phyloP scores from a whole-genome alignment of 2,113 vertebrate species.

The Brachionichthys hirsutus region DNA sequence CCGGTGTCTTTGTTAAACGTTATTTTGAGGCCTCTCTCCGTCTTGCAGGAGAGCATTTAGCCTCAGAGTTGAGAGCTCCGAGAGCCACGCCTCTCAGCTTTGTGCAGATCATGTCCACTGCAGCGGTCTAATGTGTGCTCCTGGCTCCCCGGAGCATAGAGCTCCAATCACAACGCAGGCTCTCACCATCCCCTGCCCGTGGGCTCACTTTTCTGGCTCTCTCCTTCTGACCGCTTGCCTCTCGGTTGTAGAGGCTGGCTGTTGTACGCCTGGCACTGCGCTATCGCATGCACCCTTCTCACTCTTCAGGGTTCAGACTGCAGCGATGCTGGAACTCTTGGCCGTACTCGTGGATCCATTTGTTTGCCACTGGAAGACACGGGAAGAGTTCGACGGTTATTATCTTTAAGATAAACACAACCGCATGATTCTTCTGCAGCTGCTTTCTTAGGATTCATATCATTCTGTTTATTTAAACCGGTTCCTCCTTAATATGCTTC shows the following conservation, averaged over 20 bases:
- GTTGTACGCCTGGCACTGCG: slow-evolving; percentile 55
- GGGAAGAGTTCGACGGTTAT: neutral
- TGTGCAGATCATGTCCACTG: slow-evolving; percentile 28
- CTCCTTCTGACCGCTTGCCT: slow-evolving; percentile 35
- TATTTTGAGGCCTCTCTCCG: slow-evolving; percentile 8
- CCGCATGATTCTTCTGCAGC: slow-evolving; percentile 25
- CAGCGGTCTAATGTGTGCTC: slow-evolving; percentile 28
- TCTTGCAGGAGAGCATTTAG: slow-evolving; percentile 36
- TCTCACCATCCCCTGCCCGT: slow-evolving; percentile 21
- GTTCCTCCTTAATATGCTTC: slow-evolving; percentile 13
- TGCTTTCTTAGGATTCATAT: slow-evolving; percentile 34
- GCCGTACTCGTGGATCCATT: slow-evolving; percentile 92
- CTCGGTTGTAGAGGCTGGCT: slow-evolving; percentile 42
- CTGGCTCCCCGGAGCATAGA: slow-evolving; percentile 35
- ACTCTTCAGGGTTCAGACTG: slow-evolving; percentile 78
- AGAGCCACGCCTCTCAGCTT: slow-evolving; percentile 34
- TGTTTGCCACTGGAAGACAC: slow-evolving; percentile 87
- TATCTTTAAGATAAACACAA: neutral
- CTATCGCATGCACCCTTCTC: slow-evolving; percentile 42
- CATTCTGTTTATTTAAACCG: slow-evolving; percentile 22
- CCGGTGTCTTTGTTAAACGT: too few relatives aligned
- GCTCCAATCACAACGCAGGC: slow-evolving; percentile 43
- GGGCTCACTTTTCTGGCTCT: slow-evolving; percentile 31
- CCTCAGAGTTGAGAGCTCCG: slow-evolving; percentile 25
- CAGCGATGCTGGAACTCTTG: slow-evolving; percentile 90